Base-by-base conservation (phyloP, 2,113 vertebrate genomes). In the Catharus bicknelli region DNA sequence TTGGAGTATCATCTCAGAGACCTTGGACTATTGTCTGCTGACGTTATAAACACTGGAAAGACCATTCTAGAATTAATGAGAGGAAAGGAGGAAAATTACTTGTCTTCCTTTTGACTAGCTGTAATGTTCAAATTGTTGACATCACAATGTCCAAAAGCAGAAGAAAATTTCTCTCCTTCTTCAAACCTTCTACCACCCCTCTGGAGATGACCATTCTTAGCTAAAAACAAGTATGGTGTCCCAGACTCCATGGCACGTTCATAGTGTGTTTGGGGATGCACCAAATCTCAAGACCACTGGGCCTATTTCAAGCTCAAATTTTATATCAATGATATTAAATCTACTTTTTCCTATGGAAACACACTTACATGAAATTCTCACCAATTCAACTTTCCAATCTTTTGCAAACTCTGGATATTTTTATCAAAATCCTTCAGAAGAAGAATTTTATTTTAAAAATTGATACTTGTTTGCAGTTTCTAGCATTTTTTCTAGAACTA, bases 341-440 rank as follows among this genome's bases (percentile, higher is more conserved):
- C 1, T 48, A 2, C 10, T n/a, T 84, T 67, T 75, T 15, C 42
- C 5, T 23, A 2, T 32, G n/a, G 19, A 86, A 83, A 72, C 4
- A 43, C 2, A 42, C 3, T 38, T 21, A 50, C 0, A 1, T 26
- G 4, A 45, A 77, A 62, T 80, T 73, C 1, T 77, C 2, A 4
- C 12, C 47, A 21, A 1, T 53, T 14, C 47, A 67, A 18, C 2
- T 2, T 29, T 53, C 20, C 15, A 13, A 5, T 54, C 1, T 57
- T 63, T 63, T 66, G 12, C 13, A 69, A 9, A 36, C 5, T 14
- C 6, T 54, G 8, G 3, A 16, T 36, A 23, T 62, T 86, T 77
- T 74, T 4, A 45, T 30, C 19, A 58, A 89, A 73, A 19, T 0
- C 1, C 2, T 11, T 8, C 2, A 55, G 10, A 45, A 3, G 19